Evolutionary conservation across 2,113 vertebrate species (phyloP), one percentile per base, ranked within the genome.

Genomic region (Sapajus apella): DNA sequence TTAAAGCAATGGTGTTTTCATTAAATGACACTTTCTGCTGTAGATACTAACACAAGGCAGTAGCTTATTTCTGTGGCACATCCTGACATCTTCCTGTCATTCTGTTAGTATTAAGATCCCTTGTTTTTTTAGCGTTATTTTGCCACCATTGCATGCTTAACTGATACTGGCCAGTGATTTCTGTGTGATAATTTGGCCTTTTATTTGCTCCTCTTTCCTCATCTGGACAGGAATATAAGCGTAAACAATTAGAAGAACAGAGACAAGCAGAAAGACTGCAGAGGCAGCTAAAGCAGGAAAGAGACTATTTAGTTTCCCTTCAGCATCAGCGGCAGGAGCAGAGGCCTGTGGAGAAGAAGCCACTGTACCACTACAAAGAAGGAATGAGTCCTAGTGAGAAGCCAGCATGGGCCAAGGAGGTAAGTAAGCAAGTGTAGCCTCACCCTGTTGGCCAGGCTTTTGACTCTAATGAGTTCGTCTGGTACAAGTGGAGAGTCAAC

Each of bases 201-300:
- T 93, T 43, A 64, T 76, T 93, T 83, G 86, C 86, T 91, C 43
- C 25, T 87, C 90, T 93, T 80, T 97, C 76, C 88, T 82, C 40
- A 89, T 77, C 72, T 81, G 79, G 87, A 37, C 90, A 99, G 99
- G 99, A 99, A 97, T 99, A 99, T 96, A 99, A 99, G 98, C 99
- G 99, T 94, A 99, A 99, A 98, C 99, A 99, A 98, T 97, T 99
- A 90, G 99, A 99, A 99, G 99, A 99, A 98, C 99, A 99, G 98
- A 98, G 99, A 86, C 99, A 99, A 98, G 99, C 99, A 0, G 99
- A 99, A 98, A 98, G 99, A 64, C 98, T 99, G 90, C 99, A 99
- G 98, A 98, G 99, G 95, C 99, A 99, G 98, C 98, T 99, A 52
- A 99, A 99, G 98, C 99, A 99, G 98, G 99, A 99, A 96, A 93